phyloP scores from a whole-genome alignment of 2,797 vertebrate genomes.

The Remorina albescens region DNA sequence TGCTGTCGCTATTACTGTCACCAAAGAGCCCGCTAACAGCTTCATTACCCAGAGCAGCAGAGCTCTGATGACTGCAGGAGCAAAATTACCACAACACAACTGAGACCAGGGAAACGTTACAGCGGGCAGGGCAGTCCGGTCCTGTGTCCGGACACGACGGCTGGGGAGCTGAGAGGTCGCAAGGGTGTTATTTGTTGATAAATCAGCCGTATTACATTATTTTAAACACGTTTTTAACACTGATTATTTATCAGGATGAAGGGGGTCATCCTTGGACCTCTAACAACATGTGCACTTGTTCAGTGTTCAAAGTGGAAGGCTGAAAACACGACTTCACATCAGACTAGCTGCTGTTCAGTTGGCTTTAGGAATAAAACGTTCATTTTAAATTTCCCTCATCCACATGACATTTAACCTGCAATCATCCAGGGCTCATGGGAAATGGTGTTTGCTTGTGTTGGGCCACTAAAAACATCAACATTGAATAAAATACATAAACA shows the following conservation, averaged over 20 bases:
- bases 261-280: no score
- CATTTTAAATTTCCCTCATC: no score
- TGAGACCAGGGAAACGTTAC: constrained; percentile 8
- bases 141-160: background rate
- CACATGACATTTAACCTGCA: no score
- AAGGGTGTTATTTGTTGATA: background rate
- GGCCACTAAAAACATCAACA: background rate
- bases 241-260: no score
- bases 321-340: background rate
- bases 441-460: background rate
- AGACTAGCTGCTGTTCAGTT: no score
- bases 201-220: no score
- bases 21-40: constrained; percentile 73
- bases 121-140: background rate
- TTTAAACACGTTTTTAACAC: no score
- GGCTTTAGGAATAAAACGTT: no score
- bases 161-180: background rate
- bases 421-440: background rate
- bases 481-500: no score
- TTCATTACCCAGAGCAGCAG: constrained; percentile 74
- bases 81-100: constrained; percentile 58
- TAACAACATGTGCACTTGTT: no score
- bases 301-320: background rate
- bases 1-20: constrained; percentile 73
- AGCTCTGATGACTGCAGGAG: constrained; percentile 56